Base-by-base conservation (phyloP, 2,888 invertebrate species). In the Minunthozetes semirufus region DNA sequence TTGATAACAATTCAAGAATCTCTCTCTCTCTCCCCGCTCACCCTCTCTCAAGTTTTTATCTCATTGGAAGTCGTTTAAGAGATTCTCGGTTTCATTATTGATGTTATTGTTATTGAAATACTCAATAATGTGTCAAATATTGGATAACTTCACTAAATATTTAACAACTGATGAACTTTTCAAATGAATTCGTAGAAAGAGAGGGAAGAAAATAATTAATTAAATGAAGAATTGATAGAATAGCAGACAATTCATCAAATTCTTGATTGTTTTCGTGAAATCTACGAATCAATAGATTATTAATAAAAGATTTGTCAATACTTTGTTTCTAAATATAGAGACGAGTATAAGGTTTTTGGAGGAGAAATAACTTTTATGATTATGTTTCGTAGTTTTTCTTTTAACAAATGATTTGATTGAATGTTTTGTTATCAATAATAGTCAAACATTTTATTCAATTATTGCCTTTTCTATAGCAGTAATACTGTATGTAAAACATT, bases 401-500 rank as follows among this genome's bases (percentile, higher is more conserved):
- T 42, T 42, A 13, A 42, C 42, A 42, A 42, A 42, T 42, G 42
- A 11, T 42, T 42, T 42, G 42, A 42, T 42, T 42, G 42, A 42
- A 42, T 42, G 42, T 13, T 42, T 42, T 42, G 42, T 42, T 42
- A 42, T 42, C 42, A 42, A 42, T 42, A 42, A 42, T 53, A 53
- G n/a, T 53, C n/a, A 53, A 53, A 53, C 53, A 53, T 53, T 53
- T 53, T 22, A 53, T 53, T 53, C 19, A 19, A 53, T 53, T 53
- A 53, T 33, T 33, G 33, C 4, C 33, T 33, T 33, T 33, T 33
- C 33, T 33, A 5, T 42, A n/a, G 22, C 19, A 53, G 2, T 53
- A 22, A 66, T 38, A 66, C n/a, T 66, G 38, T 66, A 66, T 66
- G 38, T 38, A 66, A 66, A 66, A 38, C 63, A 66, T 66, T 66